Percentiles rank a stretch among this genome's conserved stretches.
Conservation (phyloP, 1,140 invertebrate genomes). For the Saccostrea cuccullata region DNA sequence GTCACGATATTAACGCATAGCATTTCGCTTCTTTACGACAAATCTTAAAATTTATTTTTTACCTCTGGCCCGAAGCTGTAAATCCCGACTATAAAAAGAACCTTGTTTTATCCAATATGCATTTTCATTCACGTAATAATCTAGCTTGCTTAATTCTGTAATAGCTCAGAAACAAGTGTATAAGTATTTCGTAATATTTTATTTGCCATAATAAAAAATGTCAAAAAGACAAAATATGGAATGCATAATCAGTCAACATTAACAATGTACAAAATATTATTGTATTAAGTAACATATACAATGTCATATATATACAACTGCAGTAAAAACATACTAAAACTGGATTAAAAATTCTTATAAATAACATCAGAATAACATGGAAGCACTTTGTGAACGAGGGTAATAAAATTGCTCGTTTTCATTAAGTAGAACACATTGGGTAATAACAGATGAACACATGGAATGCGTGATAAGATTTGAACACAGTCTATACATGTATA, state of each 20-base stretch:
- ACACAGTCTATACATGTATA: conserved; percentile 8
- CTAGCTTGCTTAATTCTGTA: neutral
- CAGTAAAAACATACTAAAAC: conserved; percentile 16
- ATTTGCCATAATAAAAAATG: conserved; percentile 28
- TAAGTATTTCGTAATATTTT: conserved; percentile 1
- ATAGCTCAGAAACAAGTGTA: neutral
- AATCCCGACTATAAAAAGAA: neutral
- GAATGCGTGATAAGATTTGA: conserved; percentile 10
- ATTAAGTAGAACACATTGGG: conserved; percentile 9
- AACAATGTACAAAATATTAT: conserved; percentile 31
- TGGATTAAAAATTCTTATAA: conserved; percentile 33
- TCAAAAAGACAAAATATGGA: conserved; percentile 5
- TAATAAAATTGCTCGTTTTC: neutral
- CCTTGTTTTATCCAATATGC: neutral
- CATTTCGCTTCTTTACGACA: neutral
- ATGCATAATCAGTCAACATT: conserved; percentile 8
- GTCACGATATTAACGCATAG: neutral
- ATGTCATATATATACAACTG: conserved; percentile 11
- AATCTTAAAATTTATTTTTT: neutral
- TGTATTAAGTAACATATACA: conserved; percentile 2
- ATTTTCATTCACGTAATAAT: too few relatives aligned
- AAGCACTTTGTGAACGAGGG: conserved; percentile 10
- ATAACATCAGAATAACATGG: conserved; percentile 13
- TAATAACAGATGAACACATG: neutral
- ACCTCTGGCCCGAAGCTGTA: neutral